Evolutionary conservation across 2,797 vertebrate genomes (phyloP).

Genomic region (Oryzias dopingdopingensis): DNA sequence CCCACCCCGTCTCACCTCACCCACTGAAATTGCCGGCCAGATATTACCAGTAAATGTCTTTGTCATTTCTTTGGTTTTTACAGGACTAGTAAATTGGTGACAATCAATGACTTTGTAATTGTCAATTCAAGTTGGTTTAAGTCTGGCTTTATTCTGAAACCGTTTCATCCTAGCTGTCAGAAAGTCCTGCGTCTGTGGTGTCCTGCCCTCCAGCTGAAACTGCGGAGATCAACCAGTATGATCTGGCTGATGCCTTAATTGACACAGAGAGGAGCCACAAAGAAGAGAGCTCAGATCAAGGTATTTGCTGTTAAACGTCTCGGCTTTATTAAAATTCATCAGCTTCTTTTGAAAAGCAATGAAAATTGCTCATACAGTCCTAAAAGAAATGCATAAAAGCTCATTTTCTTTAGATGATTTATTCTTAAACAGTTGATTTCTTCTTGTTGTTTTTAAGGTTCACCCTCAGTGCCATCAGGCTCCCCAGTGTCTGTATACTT

Average conservation of each 20-base stretch:
- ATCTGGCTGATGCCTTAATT: conserved; percentile 89
- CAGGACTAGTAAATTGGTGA: background rate
- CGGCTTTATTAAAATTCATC: background rate
- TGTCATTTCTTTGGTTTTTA: background rate
- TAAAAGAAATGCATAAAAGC: background rate
- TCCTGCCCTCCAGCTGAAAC: conserved; percentile 86
- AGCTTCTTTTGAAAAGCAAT: background rate
- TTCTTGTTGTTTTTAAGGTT: conserved; percentile 39
- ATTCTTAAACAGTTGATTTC: no score
- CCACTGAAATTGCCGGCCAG: conserved; percentile 91
- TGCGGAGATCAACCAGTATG: conserved; percentile 90
- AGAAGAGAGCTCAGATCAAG: conserved; percentile 67
- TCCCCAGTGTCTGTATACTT: conserved; percentile 88
- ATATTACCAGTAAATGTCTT: conserved; percentile 81
- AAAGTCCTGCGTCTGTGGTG: conserved; percentile 80
- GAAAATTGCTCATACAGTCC: no score
- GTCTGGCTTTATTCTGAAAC: background rate
- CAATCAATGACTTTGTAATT: background rate
- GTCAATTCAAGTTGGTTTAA: no score
- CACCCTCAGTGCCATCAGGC: conserved; percentile 71
- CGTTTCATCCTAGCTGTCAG: conserved; percentile 69
- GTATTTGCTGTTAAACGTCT: conserved; percentile 35
- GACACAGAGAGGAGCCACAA: conserved; percentile 84
- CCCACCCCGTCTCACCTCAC: conserved; percentile 82
- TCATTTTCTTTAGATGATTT: background rate